Conservation (phyloP, 2,888 invertebrate species). For the Perdita meconis region DNA sequence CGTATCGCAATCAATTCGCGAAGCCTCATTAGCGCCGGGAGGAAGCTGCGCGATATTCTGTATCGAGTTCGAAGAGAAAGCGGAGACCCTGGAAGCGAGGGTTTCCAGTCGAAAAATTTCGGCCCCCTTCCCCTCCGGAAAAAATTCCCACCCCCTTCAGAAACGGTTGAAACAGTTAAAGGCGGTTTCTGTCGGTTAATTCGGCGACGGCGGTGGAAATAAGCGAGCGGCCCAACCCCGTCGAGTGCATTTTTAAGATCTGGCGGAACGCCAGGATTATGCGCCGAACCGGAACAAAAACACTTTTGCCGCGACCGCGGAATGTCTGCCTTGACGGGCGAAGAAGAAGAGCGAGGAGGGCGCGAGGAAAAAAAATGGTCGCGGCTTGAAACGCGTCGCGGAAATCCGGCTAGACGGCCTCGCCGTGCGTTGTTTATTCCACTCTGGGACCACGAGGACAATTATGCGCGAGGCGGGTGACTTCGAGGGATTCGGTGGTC, state of each 20-base stretch:
- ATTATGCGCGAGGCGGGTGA: not conserved
- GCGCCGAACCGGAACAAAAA: slow-evolving; percentile 56
- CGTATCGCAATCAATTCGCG: slow-evolving; percentile 41
- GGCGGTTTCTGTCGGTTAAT: slow-evolving; percentile 22
- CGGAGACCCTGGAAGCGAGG: not conserved
- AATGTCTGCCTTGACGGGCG: slow-evolving; percentile 27
- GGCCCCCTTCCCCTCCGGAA: slow-evolving; percentile 12
- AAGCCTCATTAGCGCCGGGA: slow-evolving; percentile 46
- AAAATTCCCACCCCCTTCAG: slow-evolving; percentile 25
- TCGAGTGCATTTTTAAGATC: slow-evolving; percentile 64
- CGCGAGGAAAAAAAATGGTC: slow-evolving; percentile 1
- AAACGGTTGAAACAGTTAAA: slow-evolving; percentile 15
- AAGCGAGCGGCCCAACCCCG: slow-evolving; percentile 1
- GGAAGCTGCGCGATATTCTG: slow-evolving; percentile 44
- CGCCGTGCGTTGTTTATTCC: not conserved
- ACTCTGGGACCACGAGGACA: not conserved
- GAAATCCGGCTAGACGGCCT: not conserved
- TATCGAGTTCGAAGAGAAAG: slow-evolving; percentile 2
- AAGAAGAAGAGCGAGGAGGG: not conserved
- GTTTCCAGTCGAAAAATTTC: slow-evolving; percentile 33
- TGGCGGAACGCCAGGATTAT: slow-evolving; percentile 57
- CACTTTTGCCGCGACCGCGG: slow-evolving; percentile 44
- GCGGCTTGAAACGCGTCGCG: not conserved
- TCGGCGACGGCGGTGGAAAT: slow-evolving; percentile 24
- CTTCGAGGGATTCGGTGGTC: not conserved